These are phyloP conservation scores for Characodon lateralis DNA, from an alignment of 2,797 vertebrate genomes.

Conservation along the genomic window DNA sequence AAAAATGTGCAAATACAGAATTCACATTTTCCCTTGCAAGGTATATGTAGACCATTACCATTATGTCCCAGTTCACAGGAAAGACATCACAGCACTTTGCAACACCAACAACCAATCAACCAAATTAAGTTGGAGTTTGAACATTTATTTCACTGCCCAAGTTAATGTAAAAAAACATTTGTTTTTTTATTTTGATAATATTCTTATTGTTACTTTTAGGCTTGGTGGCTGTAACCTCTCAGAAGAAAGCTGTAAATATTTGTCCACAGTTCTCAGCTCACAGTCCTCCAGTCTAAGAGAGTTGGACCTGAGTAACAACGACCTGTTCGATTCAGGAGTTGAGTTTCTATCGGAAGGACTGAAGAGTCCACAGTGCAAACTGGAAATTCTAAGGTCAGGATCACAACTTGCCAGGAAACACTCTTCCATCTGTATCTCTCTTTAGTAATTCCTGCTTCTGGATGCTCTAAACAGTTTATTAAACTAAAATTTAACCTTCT, in stretches of 20 bases:
- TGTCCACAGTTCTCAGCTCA: background rate
- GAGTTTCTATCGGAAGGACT: background rate
- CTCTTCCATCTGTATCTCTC: too few relatives aligned
- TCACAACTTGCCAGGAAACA: background rate
- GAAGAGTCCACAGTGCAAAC: background rate
- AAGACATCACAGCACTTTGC: background rate
- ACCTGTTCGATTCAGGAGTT: slow-evolving; percentile 1
- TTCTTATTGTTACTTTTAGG: too few relatives aligned
- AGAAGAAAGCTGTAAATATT: too few relatives aligned
- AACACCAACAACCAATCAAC: background rate
- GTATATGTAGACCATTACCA: background rate
- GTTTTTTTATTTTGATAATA: too few relatives aligned
- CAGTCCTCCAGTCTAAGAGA: slow-evolving; percentile 4
- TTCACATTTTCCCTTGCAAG: background rate
- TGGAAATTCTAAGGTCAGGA: too few relatives aligned
- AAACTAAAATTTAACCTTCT: background rate
- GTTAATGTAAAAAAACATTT: too few relatives aligned
- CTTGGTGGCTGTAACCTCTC: too few relatives aligned
- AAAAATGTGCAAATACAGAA: background rate
- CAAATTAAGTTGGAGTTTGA: background rate
- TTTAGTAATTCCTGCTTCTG: too few relatives aligned
- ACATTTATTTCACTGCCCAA: background rate
- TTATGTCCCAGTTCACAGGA: background rate
- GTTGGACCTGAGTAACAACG: slow-evolving; percentile 25
- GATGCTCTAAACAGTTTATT: background rate